These are phyloP conservation scores for Patiria pectinifera DNA, from an alignment of 53 echinoderm and acorn worm species.

Conservation along the genomic window DNA sequence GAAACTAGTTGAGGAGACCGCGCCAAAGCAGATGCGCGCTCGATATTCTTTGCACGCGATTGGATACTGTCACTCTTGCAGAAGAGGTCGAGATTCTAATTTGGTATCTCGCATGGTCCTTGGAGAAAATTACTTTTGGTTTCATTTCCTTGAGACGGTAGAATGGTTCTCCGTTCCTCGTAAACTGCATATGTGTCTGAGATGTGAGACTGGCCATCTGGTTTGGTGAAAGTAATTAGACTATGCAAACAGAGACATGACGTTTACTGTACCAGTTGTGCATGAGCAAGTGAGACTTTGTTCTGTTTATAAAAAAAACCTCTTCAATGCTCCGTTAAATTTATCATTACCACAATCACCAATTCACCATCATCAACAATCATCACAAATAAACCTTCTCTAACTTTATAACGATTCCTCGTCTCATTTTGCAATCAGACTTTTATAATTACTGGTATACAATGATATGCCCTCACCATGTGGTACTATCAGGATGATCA, in stretches of 20 bases:
- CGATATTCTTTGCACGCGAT: background rate
- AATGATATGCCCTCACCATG: too few relatives aligned
- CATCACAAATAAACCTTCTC: too few relatives aligned
- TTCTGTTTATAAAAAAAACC: too few relatives aligned
- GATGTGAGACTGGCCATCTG: background rate
- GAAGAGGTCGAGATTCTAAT: background rate
- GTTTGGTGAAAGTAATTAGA: background rate
- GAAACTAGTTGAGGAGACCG: background rate
- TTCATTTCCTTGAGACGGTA: background rate
- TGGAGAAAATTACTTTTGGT: conserved; percentile 17
- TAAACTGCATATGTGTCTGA: background rate
- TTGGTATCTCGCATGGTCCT: background rate
- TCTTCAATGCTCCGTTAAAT: too few relatives aligned
- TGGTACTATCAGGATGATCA: too few relatives aligned
- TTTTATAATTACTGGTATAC: too few relatives aligned
- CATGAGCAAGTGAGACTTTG: too few relatives aligned
- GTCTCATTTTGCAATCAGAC: too few relatives aligned
- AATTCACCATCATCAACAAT: too few relatives aligned
- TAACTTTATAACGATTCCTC: too few relatives aligned
- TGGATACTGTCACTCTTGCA: background rate
- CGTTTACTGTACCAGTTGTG: too few relatives aligned
- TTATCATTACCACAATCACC: too few relatives aligned
- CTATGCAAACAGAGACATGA: background rate
- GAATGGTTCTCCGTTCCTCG: background rate
- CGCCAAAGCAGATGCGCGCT: background rate